A percentile compares a stretch with the other conserved stretches of the same genome.
Conservation (phyloP, 2,888 invertebrate species). For the Heteropelma amictum region DNA sequence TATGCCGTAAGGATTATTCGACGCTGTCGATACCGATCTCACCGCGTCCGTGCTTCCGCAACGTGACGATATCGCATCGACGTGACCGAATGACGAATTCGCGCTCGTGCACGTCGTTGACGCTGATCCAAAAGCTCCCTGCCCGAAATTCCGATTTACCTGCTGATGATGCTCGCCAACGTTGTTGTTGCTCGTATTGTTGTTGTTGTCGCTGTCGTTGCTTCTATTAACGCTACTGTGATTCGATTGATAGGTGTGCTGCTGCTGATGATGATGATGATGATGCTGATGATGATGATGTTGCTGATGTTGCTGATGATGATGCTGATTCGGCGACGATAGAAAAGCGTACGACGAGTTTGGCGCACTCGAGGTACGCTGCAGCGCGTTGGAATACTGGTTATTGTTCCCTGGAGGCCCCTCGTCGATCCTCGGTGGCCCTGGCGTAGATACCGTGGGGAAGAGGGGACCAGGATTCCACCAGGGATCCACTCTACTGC, state of each 20-base stretch:
- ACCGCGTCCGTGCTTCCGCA: conserved; percentile 64
- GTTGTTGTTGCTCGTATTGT: conserved; percentile 42
- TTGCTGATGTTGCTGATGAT: conserved; percentile 54
- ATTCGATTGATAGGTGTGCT: conserved; percentile 42
- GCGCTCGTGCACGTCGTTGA: conserved; percentile 57
- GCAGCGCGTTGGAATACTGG: conserved; percentile 62
- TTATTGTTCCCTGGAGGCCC: conserved; percentile 69
- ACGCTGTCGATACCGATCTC: conserved; percentile 45
- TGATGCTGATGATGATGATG: conserved; percentile 56
- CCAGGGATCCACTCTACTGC: conserved; percentile 77
- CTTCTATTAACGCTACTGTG: conserved; percentile 51
- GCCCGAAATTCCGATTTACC: conserved; percentile 55
- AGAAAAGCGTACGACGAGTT: conserved; percentile 44
- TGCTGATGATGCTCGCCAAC: conserved; percentile 49
- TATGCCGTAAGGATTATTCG: conserved; percentile 56
- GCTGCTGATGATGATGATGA: conserved; percentile 53
- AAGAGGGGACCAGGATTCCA: conserved; percentile 74
- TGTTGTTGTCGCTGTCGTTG: conserved; percentile 51
- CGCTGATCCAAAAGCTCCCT: conserved; percentile 54
- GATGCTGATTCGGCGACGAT: conserved; percentile 35
- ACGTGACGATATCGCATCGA: conserved; percentile 64
- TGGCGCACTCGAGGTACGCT: conserved; percentile 55
- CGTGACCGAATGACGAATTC: conserved; percentile 66
- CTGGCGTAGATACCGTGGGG: conserved; percentile 71
- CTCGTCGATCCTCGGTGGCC: conserved; percentile 74